Evolutionary conservation across 2,888 invertebrate genomes (phyloP).

Genomic region (Cataglyphis cursor): DNA sequence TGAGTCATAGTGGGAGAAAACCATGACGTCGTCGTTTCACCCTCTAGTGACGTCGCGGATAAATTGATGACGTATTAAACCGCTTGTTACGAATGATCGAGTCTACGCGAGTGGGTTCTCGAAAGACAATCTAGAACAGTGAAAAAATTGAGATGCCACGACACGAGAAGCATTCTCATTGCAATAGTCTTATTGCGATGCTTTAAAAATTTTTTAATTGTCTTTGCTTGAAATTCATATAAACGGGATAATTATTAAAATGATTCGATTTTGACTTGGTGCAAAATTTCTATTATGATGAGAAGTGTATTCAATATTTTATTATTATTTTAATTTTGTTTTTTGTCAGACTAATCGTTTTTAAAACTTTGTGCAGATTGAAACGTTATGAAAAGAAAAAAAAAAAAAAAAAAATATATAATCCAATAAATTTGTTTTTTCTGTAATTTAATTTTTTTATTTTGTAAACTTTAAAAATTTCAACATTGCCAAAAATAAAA

Average conservation of each 20-base stretch:
- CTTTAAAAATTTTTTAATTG: slow-evolving; percentile 45
- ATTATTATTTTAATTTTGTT: not conserved
- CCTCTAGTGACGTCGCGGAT: slow-evolving; percentile 17
- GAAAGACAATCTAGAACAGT: slow-evolving; percentile 17
- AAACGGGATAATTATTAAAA: slow-evolving; percentile 8
- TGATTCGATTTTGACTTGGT: not conserved
- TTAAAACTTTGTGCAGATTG: not conserved
- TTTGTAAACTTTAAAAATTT: not conserved
- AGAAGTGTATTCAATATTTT: not conserved
- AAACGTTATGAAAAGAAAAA: not conserved
- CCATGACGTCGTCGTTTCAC: slow-evolving; percentile 55
- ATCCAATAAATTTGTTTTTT: not conserved
- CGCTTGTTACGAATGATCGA: slow-evolving; percentile 40
- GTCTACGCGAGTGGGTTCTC: slow-evolving; percentile 36
- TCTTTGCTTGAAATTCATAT: slow-evolving; percentile 3
- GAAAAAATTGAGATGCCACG: not conserved
- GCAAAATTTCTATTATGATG: not conserved
- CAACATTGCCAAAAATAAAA: not conserved
- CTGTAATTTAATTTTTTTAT: not conserved
- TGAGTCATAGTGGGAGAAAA: slow-evolving; percentile 36
- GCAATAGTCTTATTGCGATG: slow-evolving; percentile 8
- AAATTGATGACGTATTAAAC: slow-evolving; percentile 45
- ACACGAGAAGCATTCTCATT: slow-evolving; percentile 2
- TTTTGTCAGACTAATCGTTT: not conserved
- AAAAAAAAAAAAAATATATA: not conserved